These are phyloP conservation scores for Tanypteryx hageni DNA, from an alignment of 2,888 invertebrate species.

Conservation along the genomic window DNA sequence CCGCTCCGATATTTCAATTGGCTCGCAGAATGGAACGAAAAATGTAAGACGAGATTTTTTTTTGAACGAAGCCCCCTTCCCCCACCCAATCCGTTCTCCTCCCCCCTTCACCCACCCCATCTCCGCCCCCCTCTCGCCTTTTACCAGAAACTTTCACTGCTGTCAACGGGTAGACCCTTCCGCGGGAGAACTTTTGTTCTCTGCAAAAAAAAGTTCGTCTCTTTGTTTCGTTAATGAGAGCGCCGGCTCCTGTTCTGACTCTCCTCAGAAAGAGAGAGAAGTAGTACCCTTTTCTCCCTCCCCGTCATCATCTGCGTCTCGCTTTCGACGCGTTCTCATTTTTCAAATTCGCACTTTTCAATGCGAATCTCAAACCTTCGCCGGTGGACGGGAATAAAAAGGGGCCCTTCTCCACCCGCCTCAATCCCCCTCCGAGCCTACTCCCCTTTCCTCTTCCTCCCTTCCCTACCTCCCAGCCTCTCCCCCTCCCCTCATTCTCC, in stretches of 20 bases:
- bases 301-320: not conserved
- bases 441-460: too few relatives aligned
- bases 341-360: slow-evolving; percentile 9
- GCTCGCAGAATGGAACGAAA: not conserved
- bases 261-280: not conserved
- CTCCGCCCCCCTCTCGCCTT: not conserved
- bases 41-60: not conserved
- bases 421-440: too few relatives aligned
- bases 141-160: slow-evolving; percentile 14
- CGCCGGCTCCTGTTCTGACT: not conserved
- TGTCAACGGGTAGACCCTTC: not conserved
- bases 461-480: too few relatives aligned
- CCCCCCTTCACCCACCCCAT: not conserved
- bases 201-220: not conserved
- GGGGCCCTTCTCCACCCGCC: not conserved
- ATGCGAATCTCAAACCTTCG: not conserved
- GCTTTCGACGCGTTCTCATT: not conserved
- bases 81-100: not conserved
- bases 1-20: slow-evolving; percentile 8
- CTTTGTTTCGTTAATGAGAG: slow-evolving; percentile 27
- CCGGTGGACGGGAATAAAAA: not conserved
- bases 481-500: too few relatives aligned
- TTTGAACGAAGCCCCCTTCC: not conserved
- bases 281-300: not conserved
- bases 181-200: slow-evolving; percentile 20